Conservation (phyloP, 2,797 vertebrate genomes). For the Rhinoraja longicauda region DNA sequence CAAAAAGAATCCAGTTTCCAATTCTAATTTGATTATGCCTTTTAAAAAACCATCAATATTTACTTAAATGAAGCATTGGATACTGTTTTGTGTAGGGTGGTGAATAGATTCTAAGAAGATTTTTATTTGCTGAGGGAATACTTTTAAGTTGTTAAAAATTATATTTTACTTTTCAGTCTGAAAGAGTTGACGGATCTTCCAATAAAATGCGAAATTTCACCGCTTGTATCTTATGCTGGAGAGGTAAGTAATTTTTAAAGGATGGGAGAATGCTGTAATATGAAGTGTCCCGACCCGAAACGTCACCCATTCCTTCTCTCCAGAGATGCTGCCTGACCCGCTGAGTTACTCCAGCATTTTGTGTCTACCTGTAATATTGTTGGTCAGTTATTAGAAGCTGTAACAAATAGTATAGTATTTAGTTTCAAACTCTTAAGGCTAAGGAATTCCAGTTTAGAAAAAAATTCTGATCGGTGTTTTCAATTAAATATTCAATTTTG, state of each 20-base stretch:
- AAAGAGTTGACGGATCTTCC: constrained; percentile 88
- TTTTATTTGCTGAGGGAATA: not conserved
- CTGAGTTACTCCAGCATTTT: no score
- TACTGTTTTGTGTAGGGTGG: not conserved
- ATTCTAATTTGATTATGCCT: not conserved
- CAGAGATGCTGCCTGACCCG: no score
- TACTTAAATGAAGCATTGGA: not conserved
- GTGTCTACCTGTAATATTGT: not conserved
- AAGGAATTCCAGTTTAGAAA: not conserved
- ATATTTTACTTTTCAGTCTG: constrained; percentile 60
- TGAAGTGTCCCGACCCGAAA: no score
- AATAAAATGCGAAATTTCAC: constrained; percentile 94
- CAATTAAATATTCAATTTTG: not conserved
- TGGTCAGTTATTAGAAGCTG: not conserved
- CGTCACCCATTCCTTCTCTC: no score
- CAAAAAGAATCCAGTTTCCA: not conserved
- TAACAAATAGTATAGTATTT: not conserved
- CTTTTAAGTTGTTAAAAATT: not conserved
- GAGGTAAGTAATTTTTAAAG: constrained; percentile 68
- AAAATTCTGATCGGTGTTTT: not conserved
- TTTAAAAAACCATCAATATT: not conserved
- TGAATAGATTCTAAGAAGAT: constrained; percentile 25
- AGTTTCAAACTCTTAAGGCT: not conserved
- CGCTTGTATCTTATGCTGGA: constrained; percentile 85
- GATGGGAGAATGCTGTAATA: not conserved